Conservation (phyloP, 64 coral and sea anemone species). For the Montipora sp. region DNA sequence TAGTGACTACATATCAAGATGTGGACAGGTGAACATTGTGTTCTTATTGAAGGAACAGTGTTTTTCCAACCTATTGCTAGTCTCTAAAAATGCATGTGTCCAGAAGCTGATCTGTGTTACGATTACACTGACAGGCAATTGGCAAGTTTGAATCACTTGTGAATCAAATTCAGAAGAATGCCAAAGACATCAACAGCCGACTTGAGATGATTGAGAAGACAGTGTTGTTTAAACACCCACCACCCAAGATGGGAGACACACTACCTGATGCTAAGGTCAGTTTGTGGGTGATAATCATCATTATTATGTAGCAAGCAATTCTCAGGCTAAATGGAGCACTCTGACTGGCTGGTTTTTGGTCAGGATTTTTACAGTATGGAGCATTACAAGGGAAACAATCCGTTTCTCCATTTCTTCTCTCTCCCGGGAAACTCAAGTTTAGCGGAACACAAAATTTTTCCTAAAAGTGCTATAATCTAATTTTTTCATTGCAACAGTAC, state of each 20-base stretch:
- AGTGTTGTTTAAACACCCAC: slow-evolving; percentile 79
- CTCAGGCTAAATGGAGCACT: too few relatives aligned
- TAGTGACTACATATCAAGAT: slow-evolving; percentile 95
- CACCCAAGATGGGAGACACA: slow-evolving; percentile 62
- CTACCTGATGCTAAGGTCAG: slow-evolving; percentile 89
- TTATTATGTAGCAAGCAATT: too few relatives aligned
- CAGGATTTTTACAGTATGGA: too few relatives aligned
- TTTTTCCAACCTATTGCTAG: not conserved
- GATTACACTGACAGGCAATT: slow-evolving; percentile 64
- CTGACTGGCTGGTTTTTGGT: too few relatives aligned
- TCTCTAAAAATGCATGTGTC: not conserved
- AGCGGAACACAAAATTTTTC: too few relatives aligned
- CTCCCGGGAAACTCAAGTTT: too few relatives aligned
- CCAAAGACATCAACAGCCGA: slow-evolving; percentile 97
- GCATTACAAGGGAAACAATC: too few relatives aligned
- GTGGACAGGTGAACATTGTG: slow-evolving; percentile 80
- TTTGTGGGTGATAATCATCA: not conserved
- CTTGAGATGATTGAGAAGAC: slow-evolving; percentile 88
- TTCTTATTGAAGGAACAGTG: not conserved
- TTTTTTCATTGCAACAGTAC: too few relatives aligned
- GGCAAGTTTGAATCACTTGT: slow-evolving; percentile 99
- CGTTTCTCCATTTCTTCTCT: too few relatives aligned
- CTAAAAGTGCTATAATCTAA: too few relatives aligned
- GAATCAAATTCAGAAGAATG: slow-evolving; percentile 99
- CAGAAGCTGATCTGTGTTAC: not conserved